A percentile compares a stretch with the other conserved stretches of the same genome.
These are phyloP conservation scores for Acomys russatus DNA, from an alignment of 2,797 vertebrate species.

Conservation along the genomic window DNA sequence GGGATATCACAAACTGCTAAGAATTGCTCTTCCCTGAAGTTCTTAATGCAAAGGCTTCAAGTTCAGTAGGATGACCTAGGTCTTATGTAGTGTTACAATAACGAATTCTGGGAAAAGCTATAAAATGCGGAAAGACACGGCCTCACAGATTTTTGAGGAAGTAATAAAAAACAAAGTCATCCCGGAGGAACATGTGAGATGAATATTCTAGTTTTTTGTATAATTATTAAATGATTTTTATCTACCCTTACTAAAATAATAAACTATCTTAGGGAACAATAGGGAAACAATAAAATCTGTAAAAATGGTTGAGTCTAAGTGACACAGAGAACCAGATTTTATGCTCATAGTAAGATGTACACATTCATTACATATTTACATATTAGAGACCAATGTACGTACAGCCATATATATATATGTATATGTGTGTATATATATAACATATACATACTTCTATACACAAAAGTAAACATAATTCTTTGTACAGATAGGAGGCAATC, in stretches of 20 bases:
- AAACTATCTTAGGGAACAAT: not conserved
- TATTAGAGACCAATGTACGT: no score
- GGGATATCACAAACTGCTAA: not conserved
- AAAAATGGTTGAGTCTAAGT: not conserved
- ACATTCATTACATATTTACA: not conserved
- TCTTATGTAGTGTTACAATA: not conserved
- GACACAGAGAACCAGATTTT: not conserved
- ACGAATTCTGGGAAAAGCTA: not conserved
- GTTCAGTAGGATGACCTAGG: not conserved
- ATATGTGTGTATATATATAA: not conserved
- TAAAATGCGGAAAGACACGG: not conserved
- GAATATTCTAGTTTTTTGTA: not conserved
- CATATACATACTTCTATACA: not conserved
- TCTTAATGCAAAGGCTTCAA: not conserved
- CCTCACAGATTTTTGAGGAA: not conserved
- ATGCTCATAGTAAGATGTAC: not conserved
- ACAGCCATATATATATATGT: not conserved
- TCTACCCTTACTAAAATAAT: not conserved
- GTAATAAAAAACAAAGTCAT: not conserved
- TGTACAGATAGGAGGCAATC: not conserved
- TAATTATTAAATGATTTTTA: not conserved
- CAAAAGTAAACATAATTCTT: not conserved
- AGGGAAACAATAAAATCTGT: not conserved
- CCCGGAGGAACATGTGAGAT: not conserved
- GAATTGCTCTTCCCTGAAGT: not conserved